A percentile compares a stretch with the other conserved stretches of the same genome.
These are phyloP conservation scores for Bombyx huttoni DNA, from an alignment of 2,888 invertebrate genomes.

Conservation along the genomic window DNA sequence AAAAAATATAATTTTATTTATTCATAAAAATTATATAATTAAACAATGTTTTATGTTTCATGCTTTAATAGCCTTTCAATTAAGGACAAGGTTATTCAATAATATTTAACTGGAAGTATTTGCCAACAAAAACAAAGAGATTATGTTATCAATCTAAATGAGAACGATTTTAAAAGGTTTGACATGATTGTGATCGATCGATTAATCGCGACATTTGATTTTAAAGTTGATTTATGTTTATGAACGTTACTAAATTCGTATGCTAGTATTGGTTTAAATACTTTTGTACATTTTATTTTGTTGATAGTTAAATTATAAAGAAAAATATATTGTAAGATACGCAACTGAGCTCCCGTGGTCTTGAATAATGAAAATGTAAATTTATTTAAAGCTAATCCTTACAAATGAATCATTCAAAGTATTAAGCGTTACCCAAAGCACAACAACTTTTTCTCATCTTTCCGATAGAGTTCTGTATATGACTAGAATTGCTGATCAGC, in stretches of 20 bases:
- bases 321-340: too few relatives aligned
- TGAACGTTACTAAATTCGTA: conserved; percentile 3
- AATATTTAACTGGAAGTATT: conserved; percentile 22
- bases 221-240: conserved; percentile 5
- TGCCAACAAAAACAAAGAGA: conserved; percentile 21
- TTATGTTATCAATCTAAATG: conserved; percentile 32
- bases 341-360: too few relatives aligned
- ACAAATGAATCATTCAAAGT: too few relatives aligned
- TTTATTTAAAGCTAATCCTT: too few relatives aligned
- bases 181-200: conserved; percentile 32
- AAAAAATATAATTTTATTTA: too few relatives aligned
- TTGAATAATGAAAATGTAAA: too few relatives aligned
- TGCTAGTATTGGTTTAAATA: background rate
- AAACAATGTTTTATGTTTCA: background rate
- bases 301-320: too few relatives aligned
- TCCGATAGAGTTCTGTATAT: too few relatives aligned
- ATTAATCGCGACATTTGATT: conserved; percentile 16
- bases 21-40: background rate
- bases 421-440: too few relatives aligned
- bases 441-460: too few relatives aligned
- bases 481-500: too few relatives aligned
- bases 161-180: conserved; percentile 28
- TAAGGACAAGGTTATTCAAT: conserved; percentile 14
- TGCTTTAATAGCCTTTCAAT: background rate
- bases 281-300: background rate